Evolutionary conservation across 1,140 invertebrate genomes (phyloP).

Genomic region (Planococcus citri): DNA sequence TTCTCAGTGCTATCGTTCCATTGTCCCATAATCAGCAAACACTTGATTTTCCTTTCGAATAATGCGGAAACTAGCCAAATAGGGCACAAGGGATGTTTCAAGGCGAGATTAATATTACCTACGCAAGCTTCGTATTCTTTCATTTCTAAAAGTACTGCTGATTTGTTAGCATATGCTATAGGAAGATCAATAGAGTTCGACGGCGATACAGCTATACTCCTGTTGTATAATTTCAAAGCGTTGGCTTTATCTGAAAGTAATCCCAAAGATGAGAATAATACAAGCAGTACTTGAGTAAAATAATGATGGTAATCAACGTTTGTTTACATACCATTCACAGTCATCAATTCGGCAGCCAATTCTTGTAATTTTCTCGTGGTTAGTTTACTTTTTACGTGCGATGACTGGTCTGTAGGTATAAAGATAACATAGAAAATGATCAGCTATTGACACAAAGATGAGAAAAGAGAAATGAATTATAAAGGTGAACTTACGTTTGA

Average conservation of each 20-base stretch:
- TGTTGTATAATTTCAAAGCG: constrained; percentile 26
- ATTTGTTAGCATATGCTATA: constrained; percentile 58
- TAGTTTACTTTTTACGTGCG: background rate
- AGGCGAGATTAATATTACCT: constrained; percentile 33
- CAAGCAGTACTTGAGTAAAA: background rate
- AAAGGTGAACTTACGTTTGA: background rate
- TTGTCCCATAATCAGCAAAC: constrained; percentile 14
- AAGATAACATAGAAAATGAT: background rate
- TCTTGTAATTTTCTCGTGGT: background rate
- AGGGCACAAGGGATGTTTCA: constrained; percentile 26
- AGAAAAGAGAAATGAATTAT: background rate
- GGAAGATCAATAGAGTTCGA: constrained; percentile 35
- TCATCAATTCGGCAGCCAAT: constrained; percentile 6
- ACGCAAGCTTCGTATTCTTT: constrained; percentile 48
- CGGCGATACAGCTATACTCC: constrained; percentile 26
- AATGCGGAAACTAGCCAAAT: constrained; percentile 28
- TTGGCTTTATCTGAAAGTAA: background rate
- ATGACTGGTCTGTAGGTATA: background rate
- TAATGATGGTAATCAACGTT: too few relatives aligned
- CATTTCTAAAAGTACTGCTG: constrained; percentile 50
- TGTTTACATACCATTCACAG: background rate
- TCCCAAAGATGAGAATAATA: background rate
- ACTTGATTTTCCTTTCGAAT: constrained; percentile 30
- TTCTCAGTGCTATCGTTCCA: background rate
- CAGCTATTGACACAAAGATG: too few relatives aligned